phyloP scores from a whole-genome alignment of 2,113 vertebrate species.

The Anguilla rostrata region DNA sequence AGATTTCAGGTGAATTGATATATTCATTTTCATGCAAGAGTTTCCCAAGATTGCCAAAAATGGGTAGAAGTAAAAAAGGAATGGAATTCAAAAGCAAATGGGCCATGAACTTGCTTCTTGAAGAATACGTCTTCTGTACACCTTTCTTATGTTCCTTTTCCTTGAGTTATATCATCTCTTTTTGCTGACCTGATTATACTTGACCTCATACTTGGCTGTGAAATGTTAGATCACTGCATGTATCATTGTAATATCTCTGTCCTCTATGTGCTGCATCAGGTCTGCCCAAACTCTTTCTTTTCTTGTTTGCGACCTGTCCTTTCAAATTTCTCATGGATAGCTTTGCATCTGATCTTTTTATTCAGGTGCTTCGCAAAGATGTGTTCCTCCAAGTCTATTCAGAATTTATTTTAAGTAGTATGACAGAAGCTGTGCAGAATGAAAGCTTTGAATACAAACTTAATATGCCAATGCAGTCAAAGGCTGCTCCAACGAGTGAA shows the following conservation, averaged over 20 bases:
- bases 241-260: constrained; percentile 20
- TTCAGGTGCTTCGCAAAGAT: constrained; percentile 18
- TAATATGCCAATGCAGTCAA: no score
- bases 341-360: neutral
- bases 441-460: no score
- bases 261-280: neutral
- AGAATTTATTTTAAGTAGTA: neutral
- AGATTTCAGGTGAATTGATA: neutral
- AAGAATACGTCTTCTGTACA: neutral
- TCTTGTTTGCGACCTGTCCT: neutral
- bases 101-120: neutral
- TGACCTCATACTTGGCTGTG: constrained; percentile 33
- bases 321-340: neutral
- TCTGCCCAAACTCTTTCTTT: neutral
- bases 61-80: neutral
- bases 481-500: no score
- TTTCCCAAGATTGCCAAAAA: neutral
- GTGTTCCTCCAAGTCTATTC: neutral
- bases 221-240: neutral
- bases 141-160: neutral
- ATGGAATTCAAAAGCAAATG: neutral
- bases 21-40: neutral
- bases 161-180: neutral
- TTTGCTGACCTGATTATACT: constrained; percentile 25
- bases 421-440: no score